Conservation (phyloP, 2,113 vertebrate species). For the Egretta garzetta region DNA sequence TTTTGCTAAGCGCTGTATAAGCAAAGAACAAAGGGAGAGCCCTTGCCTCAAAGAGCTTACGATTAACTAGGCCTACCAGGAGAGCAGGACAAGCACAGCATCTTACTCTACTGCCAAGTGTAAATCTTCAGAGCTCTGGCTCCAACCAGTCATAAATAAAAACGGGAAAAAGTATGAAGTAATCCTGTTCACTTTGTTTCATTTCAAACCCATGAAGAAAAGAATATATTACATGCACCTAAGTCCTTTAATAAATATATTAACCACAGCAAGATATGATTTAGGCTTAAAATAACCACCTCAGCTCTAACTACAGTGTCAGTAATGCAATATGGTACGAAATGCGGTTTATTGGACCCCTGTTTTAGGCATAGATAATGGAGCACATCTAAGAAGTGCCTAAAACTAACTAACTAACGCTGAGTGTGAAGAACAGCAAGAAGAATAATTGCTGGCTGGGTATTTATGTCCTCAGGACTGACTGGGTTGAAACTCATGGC, state of each 20-base stretch:
- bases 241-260: constrained; percentile 2
- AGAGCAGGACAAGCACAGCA: constrained; percentile 38
- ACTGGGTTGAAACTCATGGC: neutral
- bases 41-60: neutral
- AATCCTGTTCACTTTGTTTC: constrained; percentile 23
- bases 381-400: neutral
- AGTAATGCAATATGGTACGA: neutral
- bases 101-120: constrained; percentile 6
- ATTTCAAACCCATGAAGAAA: constrained; percentile 4
- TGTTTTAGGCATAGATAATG: neutral
- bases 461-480: neutral
- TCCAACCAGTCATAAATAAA: constrained; percentile 19
- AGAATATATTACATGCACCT: neutral
- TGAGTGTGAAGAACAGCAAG: neutral
- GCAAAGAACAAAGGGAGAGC: constrained; percentile 27
- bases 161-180: neutral
- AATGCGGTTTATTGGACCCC: neutral
- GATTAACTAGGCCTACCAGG: constrained; percentile 37
- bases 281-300: neutral
- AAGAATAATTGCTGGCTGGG: neutral
- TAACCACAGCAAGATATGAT: neutral
- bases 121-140: constrained; percentile 42
- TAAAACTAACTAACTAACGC: neutral
- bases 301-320: neutral
- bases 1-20: neutral